Evolutionary conservation across 2,797 vertebrate species (phyloP), one percentile per base, ranked within the genome.

Genomic region (Glyptemys insculpta): DNA sequence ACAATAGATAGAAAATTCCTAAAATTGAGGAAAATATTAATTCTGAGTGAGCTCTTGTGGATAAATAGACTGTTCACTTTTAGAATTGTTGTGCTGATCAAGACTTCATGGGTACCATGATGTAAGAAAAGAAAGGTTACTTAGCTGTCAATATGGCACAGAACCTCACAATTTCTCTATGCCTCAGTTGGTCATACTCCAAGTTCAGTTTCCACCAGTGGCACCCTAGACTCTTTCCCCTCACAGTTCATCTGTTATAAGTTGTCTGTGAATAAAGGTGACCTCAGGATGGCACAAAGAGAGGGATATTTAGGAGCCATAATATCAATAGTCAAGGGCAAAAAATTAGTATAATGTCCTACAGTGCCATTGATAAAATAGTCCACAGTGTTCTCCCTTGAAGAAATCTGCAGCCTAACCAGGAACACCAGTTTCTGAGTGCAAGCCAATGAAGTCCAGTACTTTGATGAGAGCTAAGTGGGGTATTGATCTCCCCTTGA

Each of bases 331-430:
- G 47, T n/a, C 25, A 72, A 52, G 52, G 81, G 8, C 8, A 41
- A 21, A 83, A 87, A 19, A 50, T 25, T 2, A 3, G 7, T 82
- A 1, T 27, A 68, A 11, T 1, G 9, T 12, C 3, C 0, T 50
- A 5, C 44, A 82, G 47, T 74, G 3, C 14, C 52, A 37, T 15
- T 78, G 34, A 16, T 59, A 81, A 37, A 5, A 41, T 34, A 78
- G 37, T 56, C 56, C 34, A 21, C 56, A 74, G 2, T 88, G 72
- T 18, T 47, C 27, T 12, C 80, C 93, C 21, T n/a, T 47, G 16
- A 85, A 59, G 34, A 27, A 14, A 27, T 86, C 8, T 59, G 31
- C 29, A 78, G 29, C 52, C 5, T 57, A 47, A 47, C 65, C 84
- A 9, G 29, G 10, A 56, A 80, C 19, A 31, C 12, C 80, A 41